These are phyloP conservation scores for Latrodectus hesperus DNA, from an alignment of 2,888 invertebrate species.

Conservation along the genomic window DNA sequence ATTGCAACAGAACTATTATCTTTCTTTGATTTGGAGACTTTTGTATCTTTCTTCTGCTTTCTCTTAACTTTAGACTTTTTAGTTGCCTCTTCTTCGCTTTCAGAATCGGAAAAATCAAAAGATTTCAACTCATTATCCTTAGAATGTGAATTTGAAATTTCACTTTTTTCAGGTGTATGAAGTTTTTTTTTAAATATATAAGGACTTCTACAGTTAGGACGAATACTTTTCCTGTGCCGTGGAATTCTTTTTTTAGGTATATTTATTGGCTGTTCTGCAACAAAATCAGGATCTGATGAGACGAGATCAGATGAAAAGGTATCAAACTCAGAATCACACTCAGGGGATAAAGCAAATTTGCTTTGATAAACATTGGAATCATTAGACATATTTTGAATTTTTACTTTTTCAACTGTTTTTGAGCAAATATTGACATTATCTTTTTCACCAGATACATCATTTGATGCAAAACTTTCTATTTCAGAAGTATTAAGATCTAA, in stretches of 20 bases:
- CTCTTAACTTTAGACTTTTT: not conserved
- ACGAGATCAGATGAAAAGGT: not conserved
- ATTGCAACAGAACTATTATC: not conserved
- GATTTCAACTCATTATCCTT: not conserved
- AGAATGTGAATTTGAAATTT: not conserved
- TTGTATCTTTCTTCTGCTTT: not conserved
- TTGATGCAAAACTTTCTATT: too few species aligned
- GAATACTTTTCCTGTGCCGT: constrained; percentile 10
- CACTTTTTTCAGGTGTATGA: not conserved
- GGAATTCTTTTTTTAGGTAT: constrained; percentile 4
- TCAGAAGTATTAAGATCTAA: too few species aligned
- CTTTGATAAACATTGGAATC: too few species aligned
- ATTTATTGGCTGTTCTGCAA: not conserved
- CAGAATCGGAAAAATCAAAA: not conserved
- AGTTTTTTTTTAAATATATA: constrained; percentile 9
- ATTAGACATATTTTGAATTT: too few species aligned
- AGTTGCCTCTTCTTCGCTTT: not conserved
- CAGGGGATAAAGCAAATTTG: too few species aligned
- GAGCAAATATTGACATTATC: too few species aligned
- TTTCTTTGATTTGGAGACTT: not conserved
- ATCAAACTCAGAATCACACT: not conserved
- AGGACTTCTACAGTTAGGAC: not conserved
- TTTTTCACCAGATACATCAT: too few species aligned
- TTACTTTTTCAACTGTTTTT: too few species aligned
- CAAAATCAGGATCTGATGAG: not conserved